These are phyloP conservation scores for Drosophila robusta DNA, from an alignment of 2,888 invertebrate genomes.

Conservation along the genomic window DNA sequence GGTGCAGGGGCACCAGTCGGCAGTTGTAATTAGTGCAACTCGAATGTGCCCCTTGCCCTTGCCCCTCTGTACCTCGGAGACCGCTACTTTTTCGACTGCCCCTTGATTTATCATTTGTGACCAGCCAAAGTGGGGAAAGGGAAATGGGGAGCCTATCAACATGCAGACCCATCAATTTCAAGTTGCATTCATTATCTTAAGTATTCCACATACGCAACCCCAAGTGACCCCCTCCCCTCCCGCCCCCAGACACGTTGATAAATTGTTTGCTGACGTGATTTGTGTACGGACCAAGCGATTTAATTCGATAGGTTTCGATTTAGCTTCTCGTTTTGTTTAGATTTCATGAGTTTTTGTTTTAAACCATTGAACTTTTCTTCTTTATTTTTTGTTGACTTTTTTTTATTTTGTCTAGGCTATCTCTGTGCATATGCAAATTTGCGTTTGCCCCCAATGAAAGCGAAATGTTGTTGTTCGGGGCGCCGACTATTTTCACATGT, in stretches of 20 bases:
- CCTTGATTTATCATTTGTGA: slow-evolving; percentile 27
- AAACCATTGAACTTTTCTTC: not conserved
- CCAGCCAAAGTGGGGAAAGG: not conserved
- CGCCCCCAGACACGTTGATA: slow-evolving; percentile 48
- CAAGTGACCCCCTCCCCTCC: not conserved
- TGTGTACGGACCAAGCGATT: slow-evolving; percentile 58
- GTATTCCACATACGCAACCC: slow-evolving; percentile 35
- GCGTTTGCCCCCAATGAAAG: slow-evolving; percentile 58
- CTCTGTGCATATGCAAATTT: slow-evolving; percentile 62
- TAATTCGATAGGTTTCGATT: slow-evolving; percentile 48
- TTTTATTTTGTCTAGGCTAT: slow-evolving; percentile 4
- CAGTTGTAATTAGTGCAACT: slow-evolving; percentile 44
- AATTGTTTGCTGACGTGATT: slow-evolving; percentile 73
- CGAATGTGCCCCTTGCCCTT: slow-evolving; percentile 4
- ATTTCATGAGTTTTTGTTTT: slow-evolving; percentile 45
- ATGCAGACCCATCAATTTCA: slow-evolving; percentile 54
- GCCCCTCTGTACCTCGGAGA: not conserved
- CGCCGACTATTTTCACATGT: slow-evolving; percentile 31
- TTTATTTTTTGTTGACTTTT: slow-evolving; percentile 7
- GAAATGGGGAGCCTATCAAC: slow-evolving; percentile 46
- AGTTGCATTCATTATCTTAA: slow-evolving; percentile 66
- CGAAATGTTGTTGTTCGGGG: slow-evolving; percentile 6
- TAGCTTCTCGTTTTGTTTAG: slow-evolving; percentile 64
- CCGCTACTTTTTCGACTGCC: not conserved
- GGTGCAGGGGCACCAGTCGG: not conserved